Conservation (phyloP, 2,888 invertebrate species). For the Ganaspis brasiliensis region DNA sequence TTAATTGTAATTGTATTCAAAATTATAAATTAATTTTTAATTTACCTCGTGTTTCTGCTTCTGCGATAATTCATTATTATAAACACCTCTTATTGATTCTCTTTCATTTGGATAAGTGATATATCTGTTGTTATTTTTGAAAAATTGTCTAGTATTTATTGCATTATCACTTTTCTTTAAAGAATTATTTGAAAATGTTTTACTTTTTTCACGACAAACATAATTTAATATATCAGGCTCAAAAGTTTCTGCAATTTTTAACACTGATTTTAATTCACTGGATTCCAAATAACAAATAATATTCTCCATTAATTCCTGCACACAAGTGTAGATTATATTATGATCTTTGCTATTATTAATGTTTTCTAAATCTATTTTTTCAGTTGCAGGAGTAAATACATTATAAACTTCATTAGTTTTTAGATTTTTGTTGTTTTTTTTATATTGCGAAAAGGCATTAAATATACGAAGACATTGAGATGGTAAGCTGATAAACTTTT, state of each 20-base stretch:
- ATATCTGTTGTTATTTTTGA: background rate
- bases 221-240: slow-evolving; percentile 48
- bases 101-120: background rate
- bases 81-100: background rate
- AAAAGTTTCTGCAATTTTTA: slow-evolving; percentile 46
- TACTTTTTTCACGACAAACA: background rate
- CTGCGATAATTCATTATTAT: background rate
- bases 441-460: slow-evolving; percentile 46
- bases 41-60: slow-evolving; percentile 2
- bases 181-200: slow-evolving; percentile 17
- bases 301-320: slow-evolving; percentile 53
- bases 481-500: slow-evolving; percentile 75
- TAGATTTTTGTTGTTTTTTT: slow-evolving; percentile 48
- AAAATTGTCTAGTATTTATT: background rate
- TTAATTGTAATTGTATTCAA: too few relatives aligned
- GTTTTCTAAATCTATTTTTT: slow-evolving; percentile 33
- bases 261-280: slow-evolving; percentile 41
- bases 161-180: background rate
- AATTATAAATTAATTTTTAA: background rate
- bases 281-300: slow-evolving; percentile 52
- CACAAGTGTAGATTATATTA: slow-evolving; percentile 42
- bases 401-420: slow-evolving; percentile 7
- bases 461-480: slow-evolving; percentile 73
- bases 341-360: slow-evolving; percentile 26
- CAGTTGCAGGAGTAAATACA: background rate